Evolutionary conservation across 1,140 invertebrate species (phyloP), one percentile per base, ranked within the genome.

Genomic region (Drosophila equinoxialis): DNA sequence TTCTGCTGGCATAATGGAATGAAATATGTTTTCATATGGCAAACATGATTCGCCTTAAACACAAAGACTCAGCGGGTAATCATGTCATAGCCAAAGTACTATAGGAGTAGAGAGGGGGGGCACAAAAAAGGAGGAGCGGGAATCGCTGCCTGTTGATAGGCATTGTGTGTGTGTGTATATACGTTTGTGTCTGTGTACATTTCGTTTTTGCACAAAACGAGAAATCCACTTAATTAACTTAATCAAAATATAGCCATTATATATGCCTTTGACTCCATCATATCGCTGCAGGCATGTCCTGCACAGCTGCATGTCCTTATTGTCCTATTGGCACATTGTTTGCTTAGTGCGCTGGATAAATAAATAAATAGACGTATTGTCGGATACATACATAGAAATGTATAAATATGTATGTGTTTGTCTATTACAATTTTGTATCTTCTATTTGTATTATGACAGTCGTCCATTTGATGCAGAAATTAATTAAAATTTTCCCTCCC

Each of bases 231-330:
- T 87, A 89, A 87, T 87, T 87, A 87, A 89, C 74, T 83, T 87
- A 89, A 87, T 87, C 84, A 89, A 87, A 89, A 87, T 87, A 84
- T 81, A 70, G 80, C 84, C 58, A 89, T 89, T 80, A 87, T 87
- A 65, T 69, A 33, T 26, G 37, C 59, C 33, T 51, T 61, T 64
- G 61, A 48, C 45, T 51, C 17, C 8, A 23, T 11, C 45, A 51
- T 51, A 54, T 74, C 51, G 71, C 39, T 41, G 59, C 66, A 68
- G 79, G 66, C 57, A 77, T 70, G n/a, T 57, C 71, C 33, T 39
- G 48, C 45, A 51, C 45, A 51, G 45, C 45, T 51, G 30, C 74
- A 77, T 73, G 69, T 73, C 74, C 74, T 77, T 74, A 64, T 51
- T 77, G 74, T 65, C 45, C 45, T 23, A 51, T 51, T 51, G 45